A percentile compares a stretch with the other conserved stretches of the same genome.
Evolutionary conservation across 2,888 invertebrate genomes (phyloP).

Genomic region (Opisthograptis luteolata): DNA sequence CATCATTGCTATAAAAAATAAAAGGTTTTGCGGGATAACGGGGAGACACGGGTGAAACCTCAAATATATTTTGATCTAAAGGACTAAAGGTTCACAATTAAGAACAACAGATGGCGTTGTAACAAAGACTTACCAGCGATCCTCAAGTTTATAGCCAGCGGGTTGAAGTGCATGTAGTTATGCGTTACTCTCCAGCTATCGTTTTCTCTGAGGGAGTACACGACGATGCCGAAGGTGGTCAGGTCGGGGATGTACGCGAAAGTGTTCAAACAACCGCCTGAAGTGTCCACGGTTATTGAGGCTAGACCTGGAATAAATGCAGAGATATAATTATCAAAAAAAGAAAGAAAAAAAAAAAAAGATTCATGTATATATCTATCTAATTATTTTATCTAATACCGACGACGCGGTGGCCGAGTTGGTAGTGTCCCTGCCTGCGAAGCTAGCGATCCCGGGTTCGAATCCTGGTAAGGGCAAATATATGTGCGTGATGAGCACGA

Average conservation of each 20-base stretch:
- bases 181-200: constrained; percentile 89
- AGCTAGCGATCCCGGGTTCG: too few relatives aligned
- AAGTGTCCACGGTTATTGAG: constrained; percentile 88
- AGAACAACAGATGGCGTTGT: neutral
- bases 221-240: constrained; percentile 84
- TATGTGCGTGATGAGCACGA: too few relatives aligned
- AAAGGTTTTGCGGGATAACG: too few relatives aligned
- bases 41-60: neutral
- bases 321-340: too few relatives aligned
- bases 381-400: too few relatives aligned
- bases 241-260: constrained; percentile 90
- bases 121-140: constrained; percentile 84
- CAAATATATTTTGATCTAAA: too few relatives aligned
- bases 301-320: constrained; percentile 79
- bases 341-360: too few relatives aligned
- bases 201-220: constrained; percentile 84
- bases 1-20: too few relatives aligned
- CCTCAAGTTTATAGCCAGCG: constrained; percentile 86
- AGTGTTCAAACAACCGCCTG: constrained; percentile 85
- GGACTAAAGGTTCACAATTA: neutral
- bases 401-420: too few relatives aligned
- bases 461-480: too few relatives aligned
- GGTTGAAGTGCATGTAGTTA: constrained; percentile 90
- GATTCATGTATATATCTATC: too few relatives aligned
- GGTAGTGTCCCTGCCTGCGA: too few relatives aligned